A percentile compares a stretch with the other conserved stretches of the same genome.
Conservation (phyloP, 2,113 vertebrate species). For the Gavialis gangeticus region DNA sequence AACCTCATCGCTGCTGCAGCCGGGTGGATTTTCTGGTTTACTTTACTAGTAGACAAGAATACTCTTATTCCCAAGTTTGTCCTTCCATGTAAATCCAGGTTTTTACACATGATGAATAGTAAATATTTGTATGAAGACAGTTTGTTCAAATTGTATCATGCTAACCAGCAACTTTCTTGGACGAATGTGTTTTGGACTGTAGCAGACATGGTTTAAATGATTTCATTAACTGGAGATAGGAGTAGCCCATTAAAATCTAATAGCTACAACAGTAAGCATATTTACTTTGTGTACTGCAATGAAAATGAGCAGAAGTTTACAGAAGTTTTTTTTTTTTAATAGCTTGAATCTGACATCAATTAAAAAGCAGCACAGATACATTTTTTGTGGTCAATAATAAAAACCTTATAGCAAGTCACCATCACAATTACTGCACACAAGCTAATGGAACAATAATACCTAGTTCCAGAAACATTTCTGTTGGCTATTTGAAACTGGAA, state of each 20-base stretch:
- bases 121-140: slow-evolving; percentile 70
- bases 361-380: background rate
- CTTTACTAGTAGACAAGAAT: slow-evolving; percentile 60
- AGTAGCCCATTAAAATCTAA: background rate
- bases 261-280: slow-evolving; percentile 16
- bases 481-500: slow-evolving; percentile 61
- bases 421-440: background rate
- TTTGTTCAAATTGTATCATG: slow-evolving; percentile 64
- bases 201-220: background rate
- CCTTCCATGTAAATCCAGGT: slow-evolving; percentile 25
- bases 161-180: slow-evolving; percentile 52
- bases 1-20: slow-evolving; percentile 46
- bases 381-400: background rate
- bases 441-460: slow-evolving; percentile 55
- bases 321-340: background rate
- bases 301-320: slow-evolving; percentile 25
- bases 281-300: background rate
- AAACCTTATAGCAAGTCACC: background rate
- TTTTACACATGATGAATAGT: slow-evolving; percentile 65
- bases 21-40: slow-evolving; percentile 41
- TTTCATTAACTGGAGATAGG: slow-evolving; percentile 31
- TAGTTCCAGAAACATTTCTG: slow-evolving; percentile 50
- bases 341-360: background rate
- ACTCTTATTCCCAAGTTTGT: slow-evolving; percentile 44
- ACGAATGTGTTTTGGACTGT: background rate